A percentile compares a stretch with the other conserved stretches of the same genome.
These are phyloP conservation scores for Falco peregrinus DNA, from an alignment of 2,797 vertebrate genomes.

Conservation along the genomic window DNA sequence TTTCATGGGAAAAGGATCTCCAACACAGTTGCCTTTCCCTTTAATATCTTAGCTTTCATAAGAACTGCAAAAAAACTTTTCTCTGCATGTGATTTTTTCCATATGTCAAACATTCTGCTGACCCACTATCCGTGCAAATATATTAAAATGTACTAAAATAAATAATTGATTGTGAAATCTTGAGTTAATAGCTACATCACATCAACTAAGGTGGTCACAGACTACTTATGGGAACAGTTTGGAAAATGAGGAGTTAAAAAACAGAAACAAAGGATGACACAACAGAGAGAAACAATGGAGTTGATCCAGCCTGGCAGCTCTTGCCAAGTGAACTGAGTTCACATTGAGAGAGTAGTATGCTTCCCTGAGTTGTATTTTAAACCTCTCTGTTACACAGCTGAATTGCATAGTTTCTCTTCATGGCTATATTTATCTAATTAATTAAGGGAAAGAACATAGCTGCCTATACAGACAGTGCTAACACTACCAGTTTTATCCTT, in stretches of 20 bases:
- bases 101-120: background rate
- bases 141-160: background rate
- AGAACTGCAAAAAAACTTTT: background rate
- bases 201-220: background rate
- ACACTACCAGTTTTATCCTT: background rate
- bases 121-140: background rate
- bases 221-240: background rate
- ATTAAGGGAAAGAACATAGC: background rate
- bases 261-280: conserved; percentile 40
- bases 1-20: background rate
- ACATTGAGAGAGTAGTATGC: background rate
- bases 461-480: background rate
- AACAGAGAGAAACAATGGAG: conserved; percentile 31
- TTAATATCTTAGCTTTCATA: background rate
- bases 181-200: background rate
- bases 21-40: background rate
- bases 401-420: background rate
- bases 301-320: conserved; percentile 50
- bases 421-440: background rate
- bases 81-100: background rate
- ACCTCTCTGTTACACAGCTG: background rate
- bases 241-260: conserved; percentile 46
- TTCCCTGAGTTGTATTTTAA: conserved; percentile 7
- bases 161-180: background rate
- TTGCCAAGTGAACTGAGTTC: conserved; percentile 50